Percentiles rank a stretch among this genome's conserved stretches.
Evolutionary conservation across 2,888 invertebrate genomes (phyloP).

Genomic region (Chrysolina haemoptera): DNA sequence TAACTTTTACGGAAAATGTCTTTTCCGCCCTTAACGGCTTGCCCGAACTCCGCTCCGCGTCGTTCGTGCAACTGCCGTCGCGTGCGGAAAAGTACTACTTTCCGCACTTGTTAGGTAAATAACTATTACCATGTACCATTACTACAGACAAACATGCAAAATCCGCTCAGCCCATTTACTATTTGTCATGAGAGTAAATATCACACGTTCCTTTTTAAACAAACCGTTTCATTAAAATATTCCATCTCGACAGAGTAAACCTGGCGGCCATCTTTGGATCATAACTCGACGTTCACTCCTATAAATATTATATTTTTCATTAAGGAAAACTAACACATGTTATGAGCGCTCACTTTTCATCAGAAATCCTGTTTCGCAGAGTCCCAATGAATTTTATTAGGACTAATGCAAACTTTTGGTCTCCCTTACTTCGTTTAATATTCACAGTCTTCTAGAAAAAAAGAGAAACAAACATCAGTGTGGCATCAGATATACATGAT

Average conservation of each 20-base stretch:
- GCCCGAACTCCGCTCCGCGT: no score
- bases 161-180: not conserved
- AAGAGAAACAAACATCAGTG: conserved; percentile 38
- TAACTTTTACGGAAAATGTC: no score
- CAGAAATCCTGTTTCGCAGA: conserved; percentile 25
- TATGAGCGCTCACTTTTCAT: conserved; percentile 34
- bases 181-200: conserved; percentile 7
- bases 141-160: not conserved
- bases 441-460: conserved; percentile 1
- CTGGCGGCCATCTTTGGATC: conserved; percentile 30
- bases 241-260: conserved; percentile 29
- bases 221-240: conserved; percentile 32
- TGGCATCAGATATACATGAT: conserved; percentile 46
- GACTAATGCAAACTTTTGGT: conserved; percentile 19
- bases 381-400: conserved; percentile 23
- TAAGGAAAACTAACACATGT: conserved; percentile 35
- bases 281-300: conserved; percentile 23
- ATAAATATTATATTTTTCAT: conserved; percentile 38
- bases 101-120: no score
- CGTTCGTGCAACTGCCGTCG: no score
- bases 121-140: no score
- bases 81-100: no score
- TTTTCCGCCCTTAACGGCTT: no score
- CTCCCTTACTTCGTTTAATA: conserved; percentile 18
- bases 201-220: conserved; percentile 18